phyloP scores from a whole-genome alignment of 2,113 vertebrate species.

The Cheilinus undulatus region DNA sequence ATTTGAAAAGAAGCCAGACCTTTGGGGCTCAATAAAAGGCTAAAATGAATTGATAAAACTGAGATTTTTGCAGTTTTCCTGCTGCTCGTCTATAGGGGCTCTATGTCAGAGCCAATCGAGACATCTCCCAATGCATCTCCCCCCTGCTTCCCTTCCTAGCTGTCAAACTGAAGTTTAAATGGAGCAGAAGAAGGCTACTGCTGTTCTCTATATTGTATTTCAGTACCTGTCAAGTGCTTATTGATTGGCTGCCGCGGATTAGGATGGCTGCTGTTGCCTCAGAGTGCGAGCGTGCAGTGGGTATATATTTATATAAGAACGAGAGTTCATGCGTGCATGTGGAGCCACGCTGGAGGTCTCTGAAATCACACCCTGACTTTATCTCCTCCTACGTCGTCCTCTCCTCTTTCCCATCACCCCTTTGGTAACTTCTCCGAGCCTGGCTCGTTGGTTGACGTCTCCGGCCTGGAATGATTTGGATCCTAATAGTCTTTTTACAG shows the following conservation, averaged over 20 bases:
- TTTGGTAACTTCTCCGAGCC: conserved; percentile 47
- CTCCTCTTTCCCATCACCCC: conserved; percentile 35
- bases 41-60: not conserved
- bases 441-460: conserved; percentile 36
- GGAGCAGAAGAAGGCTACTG: conserved; percentile 55
- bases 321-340: conserved; percentile 14
- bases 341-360: conserved; percentile 24
- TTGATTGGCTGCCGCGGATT: conserved; percentile 75
- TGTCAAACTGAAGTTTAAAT: conserved; percentile 67
- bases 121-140: conserved; percentile 37
- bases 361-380: conserved; percentile 20
- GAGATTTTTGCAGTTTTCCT: not conserved
- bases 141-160: conserved; percentile 22
- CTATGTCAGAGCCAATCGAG: conserved; percentile 34
- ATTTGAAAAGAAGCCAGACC: not conserved
- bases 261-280: conserved; percentile 52
- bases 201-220: conserved; percentile 69
- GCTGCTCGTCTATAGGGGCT: not conserved
- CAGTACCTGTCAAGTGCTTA: conserved; percentile 76
- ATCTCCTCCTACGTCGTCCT: conserved; percentile 29
- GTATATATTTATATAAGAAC: conserved; percentile 3
- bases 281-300: conserved; percentile 10
- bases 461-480: conserved; percentile 69
- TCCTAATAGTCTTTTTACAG: conserved; percentile 80
- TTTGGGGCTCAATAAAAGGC: not conserved